Evolutionary conservation across 2,113 vertebrate species (phyloP), one percentile per base, ranked within the genome.

Genomic region (Saimiri boliviensis): DNA sequence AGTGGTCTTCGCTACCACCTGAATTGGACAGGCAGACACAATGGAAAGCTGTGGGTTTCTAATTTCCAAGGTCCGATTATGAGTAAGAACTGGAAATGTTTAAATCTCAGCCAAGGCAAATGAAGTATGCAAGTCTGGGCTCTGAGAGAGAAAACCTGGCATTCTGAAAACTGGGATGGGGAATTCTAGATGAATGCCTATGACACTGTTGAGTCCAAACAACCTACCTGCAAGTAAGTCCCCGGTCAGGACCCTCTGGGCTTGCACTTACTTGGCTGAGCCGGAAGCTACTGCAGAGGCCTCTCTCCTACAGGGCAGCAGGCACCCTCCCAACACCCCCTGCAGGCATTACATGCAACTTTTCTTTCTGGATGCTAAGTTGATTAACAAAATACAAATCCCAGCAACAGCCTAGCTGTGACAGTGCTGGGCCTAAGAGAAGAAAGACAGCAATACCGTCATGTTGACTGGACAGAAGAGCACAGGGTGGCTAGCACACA

Each of bases 201-300:
- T 5, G 40, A 30, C 4, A 11, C 32, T 27, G 17, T 0, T 66
- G 71, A 81, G 16, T 25, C 35, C 30, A 58, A 87, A 52, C 60
- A 63, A 17, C 20, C 47, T 42, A 35, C 52, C 37, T 35, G 23
- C 5, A 0, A 0, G 5, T 25, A 0, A 0, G 5, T 25, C 35
- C 45, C 25, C 58, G 68, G 0, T 32, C 30, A 13, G 58, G 45
- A 47, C 32, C 52, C 70, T 58, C 42, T 11, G 10, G 27, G n/a
- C 23, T 16, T 37, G 60, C 32, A 52, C 30, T 84, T 32, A 52
- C 30, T 84, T 32, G 3, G 16, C 27, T 71, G 45, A 37, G 32
- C 37, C 49, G 27, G 37, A 49, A 30, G 63, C 68, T 14, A 23
- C 47, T 23, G 2, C 71, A 92, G 35, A 47, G 23, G 82, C 71